Conservation (phyloP, 1,140 invertebrate genomes). For the Ridgeia piscesae region DNA sequence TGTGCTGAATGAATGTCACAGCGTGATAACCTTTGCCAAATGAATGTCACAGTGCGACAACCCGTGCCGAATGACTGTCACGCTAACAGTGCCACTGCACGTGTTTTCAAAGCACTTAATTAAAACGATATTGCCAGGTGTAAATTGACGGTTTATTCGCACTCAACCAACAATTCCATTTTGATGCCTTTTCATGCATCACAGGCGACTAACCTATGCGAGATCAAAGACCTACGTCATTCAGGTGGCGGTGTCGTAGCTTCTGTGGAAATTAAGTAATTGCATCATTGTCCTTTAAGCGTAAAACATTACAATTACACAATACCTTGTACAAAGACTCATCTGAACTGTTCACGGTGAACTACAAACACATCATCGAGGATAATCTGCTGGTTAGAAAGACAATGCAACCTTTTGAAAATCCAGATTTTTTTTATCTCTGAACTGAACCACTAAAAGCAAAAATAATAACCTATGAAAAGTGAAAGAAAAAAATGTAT, state of each 20-base stretch:
- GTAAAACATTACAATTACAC: background rate
- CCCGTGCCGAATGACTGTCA: background rate
- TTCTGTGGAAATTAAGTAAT: background rate
- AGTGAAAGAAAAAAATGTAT: background rate
- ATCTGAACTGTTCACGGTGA: background rate
- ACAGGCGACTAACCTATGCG: background rate
- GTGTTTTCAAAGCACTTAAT: background rate
- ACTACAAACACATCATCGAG: background rate
- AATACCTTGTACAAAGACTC: background rate
- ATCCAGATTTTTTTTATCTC: background rate
- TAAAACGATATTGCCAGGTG: background rate
- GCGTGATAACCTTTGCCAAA: background rate
- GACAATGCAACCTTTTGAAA: background rate
- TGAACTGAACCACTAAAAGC: background rate
- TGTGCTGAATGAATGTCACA: background rate
- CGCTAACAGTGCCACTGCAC: background rate
- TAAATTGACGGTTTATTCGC: background rate
- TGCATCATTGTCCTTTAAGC: background rate
- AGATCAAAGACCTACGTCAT: background rate
- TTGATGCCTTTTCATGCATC: background rate
- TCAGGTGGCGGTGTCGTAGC: background rate
- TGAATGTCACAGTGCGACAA: background rate
- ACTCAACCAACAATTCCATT: background rate
- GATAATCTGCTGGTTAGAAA: background rate
- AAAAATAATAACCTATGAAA: too few relatives aligned